Conservation (phyloP, 2,113 vertebrate species). For the Fregata magnificens region DNA sequence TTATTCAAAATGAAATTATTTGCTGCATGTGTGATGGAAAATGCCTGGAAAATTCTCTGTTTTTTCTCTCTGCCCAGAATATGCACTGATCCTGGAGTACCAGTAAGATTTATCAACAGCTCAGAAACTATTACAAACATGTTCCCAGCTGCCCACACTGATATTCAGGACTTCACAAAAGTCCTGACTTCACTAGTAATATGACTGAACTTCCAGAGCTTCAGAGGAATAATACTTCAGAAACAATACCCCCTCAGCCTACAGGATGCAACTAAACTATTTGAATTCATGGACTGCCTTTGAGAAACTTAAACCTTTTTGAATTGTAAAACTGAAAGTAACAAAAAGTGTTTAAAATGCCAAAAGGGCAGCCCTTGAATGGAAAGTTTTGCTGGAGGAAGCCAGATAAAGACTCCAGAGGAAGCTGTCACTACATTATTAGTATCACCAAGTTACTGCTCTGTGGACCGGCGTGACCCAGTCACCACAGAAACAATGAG, state of each 20-base stretch:
- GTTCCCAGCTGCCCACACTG: neutral
- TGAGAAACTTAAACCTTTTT: neutral
- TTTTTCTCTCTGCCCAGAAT: neutral
- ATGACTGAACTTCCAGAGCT: neutral
- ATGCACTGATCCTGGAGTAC: neutral
- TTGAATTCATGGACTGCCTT: neutral
- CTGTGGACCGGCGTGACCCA: neutral
- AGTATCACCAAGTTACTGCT: neutral
- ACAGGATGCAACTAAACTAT: neutral
- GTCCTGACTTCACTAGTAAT: neutral
- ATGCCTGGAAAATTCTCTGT: neutral
- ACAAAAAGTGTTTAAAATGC: neutral
- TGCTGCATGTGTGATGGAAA: neutral
- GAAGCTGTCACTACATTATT: neutral
- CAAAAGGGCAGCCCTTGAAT: neutral
- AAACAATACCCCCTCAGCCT: neutral
- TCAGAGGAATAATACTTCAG: neutral
- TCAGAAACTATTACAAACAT: neutral
- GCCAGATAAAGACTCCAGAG: neutral
- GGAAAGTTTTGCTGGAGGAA: neutral
- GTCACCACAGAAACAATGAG: neutral
- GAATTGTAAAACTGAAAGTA: neutral
- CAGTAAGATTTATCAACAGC: neutral
- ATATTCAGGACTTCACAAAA: neutral
- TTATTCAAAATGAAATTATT: neutral